Base-by-base conservation (phyloP, 2,113 vertebrate species). In the Bufo bufo region DNA sequence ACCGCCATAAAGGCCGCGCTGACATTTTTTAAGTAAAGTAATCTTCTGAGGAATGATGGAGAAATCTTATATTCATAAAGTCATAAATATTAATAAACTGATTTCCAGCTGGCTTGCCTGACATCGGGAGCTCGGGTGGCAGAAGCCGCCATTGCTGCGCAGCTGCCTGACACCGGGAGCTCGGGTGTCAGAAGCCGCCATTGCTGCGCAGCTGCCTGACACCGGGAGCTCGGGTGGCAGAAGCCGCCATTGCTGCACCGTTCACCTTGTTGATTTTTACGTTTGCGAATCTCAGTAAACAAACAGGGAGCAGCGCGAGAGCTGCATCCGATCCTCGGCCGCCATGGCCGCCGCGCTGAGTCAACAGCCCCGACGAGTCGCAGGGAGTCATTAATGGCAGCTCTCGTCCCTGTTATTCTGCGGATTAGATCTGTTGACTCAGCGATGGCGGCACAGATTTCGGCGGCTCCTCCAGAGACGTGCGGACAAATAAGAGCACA, bases 401-500 rank as follows among this genome's bases (percentile, higher is more conserved):
- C 23, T n/a, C 52, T 79, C 14, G 33, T 17, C 14, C 20, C 59
- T 47, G 80, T 49, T 47, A 47, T 61, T 75, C 59, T 10, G 80
- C 2, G 59, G 75, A 86, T 78, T 66, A 63, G 20, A 49, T 77
- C 69, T 79, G 65, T 87, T 79, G 77, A 87, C 77, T 50, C 81
- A 66, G 81, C 47, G 1, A 52, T 52, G 63, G 61, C 59, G 56
- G 54, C 16, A 58, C 8, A 43, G 77, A 43, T 33, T 59, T 43
- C 3, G 56, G 6, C 56, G 23, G 12, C 58, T 61, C 23, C 79
- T 81, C 79, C 56, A 45, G 80, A 82, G 80, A 82, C 49, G 33
- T 82, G 43, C 43, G 20, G 59, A 82, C 59, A 82, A 82, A 82
- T 82, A 50, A 11, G 59, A 82, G 61, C 87, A 88, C 87, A 77